Conservation (phyloP, 2,888 invertebrate genomes). For the Agrotis segetum region DNA sequence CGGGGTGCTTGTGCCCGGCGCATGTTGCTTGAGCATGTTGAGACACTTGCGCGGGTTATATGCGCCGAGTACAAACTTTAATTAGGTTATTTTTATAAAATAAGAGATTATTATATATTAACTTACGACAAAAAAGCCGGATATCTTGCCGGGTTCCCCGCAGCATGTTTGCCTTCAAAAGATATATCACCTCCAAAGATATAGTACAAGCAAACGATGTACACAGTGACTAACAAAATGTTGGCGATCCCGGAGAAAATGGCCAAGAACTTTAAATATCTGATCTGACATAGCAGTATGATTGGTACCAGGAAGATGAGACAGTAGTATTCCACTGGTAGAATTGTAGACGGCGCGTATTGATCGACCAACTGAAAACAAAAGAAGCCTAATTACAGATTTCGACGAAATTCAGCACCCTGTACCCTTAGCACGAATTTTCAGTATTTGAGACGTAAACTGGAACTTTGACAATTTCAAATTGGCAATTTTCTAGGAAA, state of each 20-base stretch:
- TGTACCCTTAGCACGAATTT: too few species aligned
- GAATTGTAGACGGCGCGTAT: slow-evolving; percentile 75
- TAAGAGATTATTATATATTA: slow-evolving; percentile 34
- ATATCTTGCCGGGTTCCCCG: slow-evolving; percentile 91
- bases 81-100: background rate
- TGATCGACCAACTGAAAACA: slow-evolving; percentile 84
- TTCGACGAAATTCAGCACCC: background rate
- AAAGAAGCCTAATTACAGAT: background rate
- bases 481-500: too few species aligned
- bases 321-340: slow-evolving; percentile 86
- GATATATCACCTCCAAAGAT: slow-evolving; percentile 91
- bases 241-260: slow-evolving; percentile 98
- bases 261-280: slow-evolving; percentile 95
- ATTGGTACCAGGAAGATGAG: slow-evolving; percentile 82
- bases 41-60: too few species aligned
- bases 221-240: slow-evolving; percentile 94
- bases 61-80: too few species aligned
- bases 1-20: too few species aligned
- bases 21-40: too few species aligned
- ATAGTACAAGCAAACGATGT: slow-evolving; percentile 96
- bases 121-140: slow-evolving; percentile 96
- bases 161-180: slow-evolving; percentile 88
- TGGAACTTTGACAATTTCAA: too few species aligned
- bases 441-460: too few species aligned
- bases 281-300: slow-evolving; percentile 89